These are phyloP conservation scores for Mus spretus DNA, from an alignment of 2,797 vertebrate species.

Conservation along the genomic window DNA sequence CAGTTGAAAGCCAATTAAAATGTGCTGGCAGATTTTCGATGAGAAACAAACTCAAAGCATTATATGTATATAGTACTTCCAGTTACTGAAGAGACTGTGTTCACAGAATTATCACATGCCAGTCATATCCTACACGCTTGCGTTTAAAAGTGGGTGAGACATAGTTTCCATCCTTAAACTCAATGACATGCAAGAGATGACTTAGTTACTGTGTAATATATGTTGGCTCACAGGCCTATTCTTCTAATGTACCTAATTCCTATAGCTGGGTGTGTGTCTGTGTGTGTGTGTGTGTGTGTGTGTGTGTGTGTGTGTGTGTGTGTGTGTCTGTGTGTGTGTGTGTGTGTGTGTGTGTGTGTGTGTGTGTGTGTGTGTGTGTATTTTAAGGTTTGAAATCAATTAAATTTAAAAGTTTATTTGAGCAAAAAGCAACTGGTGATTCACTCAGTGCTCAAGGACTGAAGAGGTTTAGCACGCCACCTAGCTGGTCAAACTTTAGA, in stretches of 20 bases:
- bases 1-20: constrained; percentile 51
- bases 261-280: too few species aligned
- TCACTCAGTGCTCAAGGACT: not conserved
- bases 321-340: too few species aligned
- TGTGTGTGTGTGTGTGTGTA: not conserved
- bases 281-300: too few species aligned
- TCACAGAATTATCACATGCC: not conserved
- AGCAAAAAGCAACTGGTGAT: not conserved
- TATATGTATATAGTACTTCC: not conserved
- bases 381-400: not conserved
- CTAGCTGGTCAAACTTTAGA: not conserved
- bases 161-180: not conserved
- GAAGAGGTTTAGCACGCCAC: not conserved
- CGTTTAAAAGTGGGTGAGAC: not conserved
- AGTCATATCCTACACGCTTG: not conserved
- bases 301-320: not conserved
- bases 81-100: not conserved
- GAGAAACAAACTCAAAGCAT: constrained; percentile 33
- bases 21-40: not conserved
- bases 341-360: not conserved
- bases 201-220: not conserved
- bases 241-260: not conserved
- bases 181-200: not conserved
- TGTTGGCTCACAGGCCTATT: not conserved
- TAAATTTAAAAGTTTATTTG: not conserved